These are phyloP conservation scores for Ephydatia muelleri DNA, from an alignment of 37 sponge, comb jelly and placozoan species.

Conservation along the genomic window DNA sequence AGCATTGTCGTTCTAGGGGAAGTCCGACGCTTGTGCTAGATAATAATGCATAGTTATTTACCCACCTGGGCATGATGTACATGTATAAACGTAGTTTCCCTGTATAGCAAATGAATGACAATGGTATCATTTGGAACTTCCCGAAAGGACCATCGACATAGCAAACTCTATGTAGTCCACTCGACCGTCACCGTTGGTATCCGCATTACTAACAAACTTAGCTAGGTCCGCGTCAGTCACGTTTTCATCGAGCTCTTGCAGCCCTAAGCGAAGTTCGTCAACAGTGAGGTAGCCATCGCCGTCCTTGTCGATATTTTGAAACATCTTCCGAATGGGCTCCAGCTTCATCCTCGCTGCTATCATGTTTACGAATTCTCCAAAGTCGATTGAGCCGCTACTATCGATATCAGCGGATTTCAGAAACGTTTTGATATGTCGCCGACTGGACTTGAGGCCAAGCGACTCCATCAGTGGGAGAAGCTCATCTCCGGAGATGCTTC, in stretches of 20 bases:
- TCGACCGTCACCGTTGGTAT: neutral
- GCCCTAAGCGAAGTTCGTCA: neutral
- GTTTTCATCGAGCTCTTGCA: neutral
- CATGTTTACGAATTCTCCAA: neutral
- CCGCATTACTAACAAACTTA: neutral
- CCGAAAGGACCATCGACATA: neutral
- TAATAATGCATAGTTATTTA: too few relatives aligned
- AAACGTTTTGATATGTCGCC: neutral
- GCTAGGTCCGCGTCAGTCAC: neutral
- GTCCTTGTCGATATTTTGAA: neutral
- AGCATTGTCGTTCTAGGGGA: too few relatives aligned
- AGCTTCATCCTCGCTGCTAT: neutral
- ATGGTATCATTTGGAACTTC: too few relatives aligned
- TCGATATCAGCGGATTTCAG: neutral
- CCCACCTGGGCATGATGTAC: too few relatives aligned
- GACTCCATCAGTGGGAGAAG: neutral
- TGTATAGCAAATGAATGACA: too few relatives aligned
- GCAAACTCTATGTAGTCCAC: neutral
- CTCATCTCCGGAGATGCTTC: neutral
- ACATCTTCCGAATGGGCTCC: neutral
- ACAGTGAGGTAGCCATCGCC: neutral
- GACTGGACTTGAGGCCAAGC: neutral
- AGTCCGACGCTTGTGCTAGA: too few relatives aligned
- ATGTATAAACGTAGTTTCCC: too few relatives aligned
- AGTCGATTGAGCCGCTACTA: neutral